These are phyloP conservation scores for Troilus luridus DNA, from an alignment of 2,888 invertebrate genomes.

Conservation along the genomic window DNA sequence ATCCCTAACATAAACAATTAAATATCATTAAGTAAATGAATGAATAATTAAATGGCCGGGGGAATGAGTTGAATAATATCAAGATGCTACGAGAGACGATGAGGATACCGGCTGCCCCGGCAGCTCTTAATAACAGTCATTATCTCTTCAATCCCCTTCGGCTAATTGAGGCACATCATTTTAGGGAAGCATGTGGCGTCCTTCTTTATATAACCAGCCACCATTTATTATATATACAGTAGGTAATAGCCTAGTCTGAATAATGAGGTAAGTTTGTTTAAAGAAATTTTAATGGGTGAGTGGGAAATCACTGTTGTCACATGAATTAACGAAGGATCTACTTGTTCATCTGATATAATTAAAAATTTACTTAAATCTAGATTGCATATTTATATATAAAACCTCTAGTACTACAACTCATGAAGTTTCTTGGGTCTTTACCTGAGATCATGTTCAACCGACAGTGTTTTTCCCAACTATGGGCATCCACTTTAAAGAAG, in stretches of 20 bases:
- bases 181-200: not conserved
- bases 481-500: too few relatives aligned
- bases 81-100: not conserved
- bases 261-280: not conserved
- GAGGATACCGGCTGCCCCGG: not conserved
- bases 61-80: conserved; percentile 1
- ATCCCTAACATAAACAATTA: conserved; percentile 2
- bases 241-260: not conserved
- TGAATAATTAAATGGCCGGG: not conserved
- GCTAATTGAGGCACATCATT: conserved; percentile 18
- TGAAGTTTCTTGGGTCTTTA: too few relatives aligned
- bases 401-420: too few relatives aligned
- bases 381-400: too few relatives aligned
- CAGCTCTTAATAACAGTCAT: conserved; percentile 18
- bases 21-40: conserved; percentile 25
- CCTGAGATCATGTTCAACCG: too few relatives aligned
- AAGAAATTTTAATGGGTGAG: not conserved
- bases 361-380: too few relatives aligned
- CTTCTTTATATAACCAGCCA: not conserved
- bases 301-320: not conserved
- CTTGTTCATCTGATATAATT: not conserved
- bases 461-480: too few relatives aligned
- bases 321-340: not conserved
- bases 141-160: conserved; percentile 1
- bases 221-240: not conserved